Evolutionary conservation across 2,888 invertebrate species (phyloP).

Genomic region (Lithophane socia): DNA sequence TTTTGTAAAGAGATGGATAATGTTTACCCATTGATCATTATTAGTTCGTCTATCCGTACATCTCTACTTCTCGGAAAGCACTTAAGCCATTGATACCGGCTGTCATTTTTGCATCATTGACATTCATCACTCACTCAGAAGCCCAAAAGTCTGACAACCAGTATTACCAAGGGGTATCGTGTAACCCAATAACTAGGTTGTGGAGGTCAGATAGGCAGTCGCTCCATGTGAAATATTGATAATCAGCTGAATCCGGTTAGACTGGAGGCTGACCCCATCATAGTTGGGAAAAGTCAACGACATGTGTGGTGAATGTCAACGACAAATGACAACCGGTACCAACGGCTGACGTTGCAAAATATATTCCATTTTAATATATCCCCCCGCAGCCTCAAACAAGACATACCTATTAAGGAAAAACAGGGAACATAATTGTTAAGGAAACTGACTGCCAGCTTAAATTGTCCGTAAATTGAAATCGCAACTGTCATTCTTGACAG

Average conservation of each 20-base stretch:
- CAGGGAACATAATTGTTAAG: not conserved
- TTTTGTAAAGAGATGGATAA: not conserved
- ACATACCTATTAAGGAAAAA: too few species aligned
- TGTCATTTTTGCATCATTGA: not conserved
- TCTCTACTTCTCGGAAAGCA: not conserved
- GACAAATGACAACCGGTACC: too few species aligned
- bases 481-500: not conserved
- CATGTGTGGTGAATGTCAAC: too few species aligned
- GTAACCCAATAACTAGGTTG: too few species aligned
- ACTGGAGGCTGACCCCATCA: not conserved
- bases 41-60: not conserved
- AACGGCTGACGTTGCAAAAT: too few species aligned
- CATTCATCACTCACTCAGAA: not conserved
- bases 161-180: not conserved
- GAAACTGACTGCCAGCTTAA: not conserved
- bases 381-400: too few species aligned
- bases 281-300: not conserved
- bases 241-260: not conserved
- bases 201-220: too few species aligned
- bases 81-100: not conserved
- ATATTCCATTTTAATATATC: too few species aligned
- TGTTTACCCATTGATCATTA: not conserved
- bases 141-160: not conserved
- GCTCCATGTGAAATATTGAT: not conserved
- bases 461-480: not conserved